A percentile compares a stretch with the other conserved stretches of the same genome.
phyloP scores from a whole-genome alignment of 2,888 invertebrate genomes.

The Exephanes ischioxanthus region DNA sequence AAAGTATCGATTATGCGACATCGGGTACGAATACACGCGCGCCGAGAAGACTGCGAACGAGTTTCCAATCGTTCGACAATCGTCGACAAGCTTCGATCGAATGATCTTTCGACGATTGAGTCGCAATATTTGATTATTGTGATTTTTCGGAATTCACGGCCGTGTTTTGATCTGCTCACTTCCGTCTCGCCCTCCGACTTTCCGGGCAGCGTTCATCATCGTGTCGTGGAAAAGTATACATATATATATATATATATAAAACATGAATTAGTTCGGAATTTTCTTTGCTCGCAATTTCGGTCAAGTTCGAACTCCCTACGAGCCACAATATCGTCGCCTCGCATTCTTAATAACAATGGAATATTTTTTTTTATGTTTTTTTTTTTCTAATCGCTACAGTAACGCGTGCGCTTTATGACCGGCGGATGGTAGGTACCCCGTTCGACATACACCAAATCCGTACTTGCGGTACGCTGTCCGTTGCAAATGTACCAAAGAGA shows the following conservation, averaged over 20 bases:
- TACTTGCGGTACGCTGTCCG: slow-evolving; percentile 81
- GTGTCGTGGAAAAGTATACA: slow-evolving; percentile 13
- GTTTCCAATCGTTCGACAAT: slow-evolving; percentile 62
- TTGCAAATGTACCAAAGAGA: slow-evolving; percentile 84
- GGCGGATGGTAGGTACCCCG: slow-evolving; percentile 79
- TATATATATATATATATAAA: not conserved
- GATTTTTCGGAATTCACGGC: slow-evolving; percentile 34
- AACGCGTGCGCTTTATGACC: slow-evolving; percentile 72
- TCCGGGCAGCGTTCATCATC: slow-evolving; percentile 30
- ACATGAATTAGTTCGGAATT: not conserved
- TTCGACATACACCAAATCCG: slow-evolving; percentile 76
- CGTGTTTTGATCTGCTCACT: slow-evolving; percentile 6
- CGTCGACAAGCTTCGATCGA: slow-evolving; percentile 50
- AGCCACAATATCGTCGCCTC: slow-evolving; percentile 46
- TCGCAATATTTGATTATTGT: slow-evolving; percentile 45
- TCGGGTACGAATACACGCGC: slow-evolving; percentile 19
- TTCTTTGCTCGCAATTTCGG: slow-evolving; percentile 35
- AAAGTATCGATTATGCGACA: slow-evolving; percentile 57
- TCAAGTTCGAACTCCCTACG: slow-evolving; percentile 25
- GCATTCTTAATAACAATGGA: slow-evolving; percentile 52
- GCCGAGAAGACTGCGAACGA: slow-evolving; percentile 41
- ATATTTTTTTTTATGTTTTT: slow-evolving; percentile 54
- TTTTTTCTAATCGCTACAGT: slow-evolving; percentile 59
- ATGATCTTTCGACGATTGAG: slow-evolving; percentile 43
- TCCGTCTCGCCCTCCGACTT: not conserved